phyloP scores from a whole-genome alignment of 2,888 invertebrate genomes.

The Galeruca laticollis region DNA sequence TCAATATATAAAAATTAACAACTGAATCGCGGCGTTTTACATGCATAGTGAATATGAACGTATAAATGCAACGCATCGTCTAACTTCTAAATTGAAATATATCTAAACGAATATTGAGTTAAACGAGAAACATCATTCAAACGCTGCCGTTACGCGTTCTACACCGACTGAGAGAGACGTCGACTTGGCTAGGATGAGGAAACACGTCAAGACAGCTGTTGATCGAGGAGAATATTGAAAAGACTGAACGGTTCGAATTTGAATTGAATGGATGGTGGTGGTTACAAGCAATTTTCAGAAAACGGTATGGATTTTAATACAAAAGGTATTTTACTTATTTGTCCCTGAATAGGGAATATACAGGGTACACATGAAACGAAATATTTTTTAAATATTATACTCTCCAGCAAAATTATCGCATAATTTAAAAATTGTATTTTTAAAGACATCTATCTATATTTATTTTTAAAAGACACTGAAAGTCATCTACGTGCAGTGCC shows the following conservation, averaged over 20 bases:
- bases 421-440: too few species aligned
- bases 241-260: background rate
- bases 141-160: conserved; percentile 15
- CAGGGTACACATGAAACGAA: too few species aligned
- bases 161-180: conserved; percentile 12
- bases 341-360: too few species aligned
- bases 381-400: too few species aligned
- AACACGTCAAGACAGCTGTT: conserved; percentile 32
- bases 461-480: too few species aligned
- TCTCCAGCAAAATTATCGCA: too few species aligned
- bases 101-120: background rate
- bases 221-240: background rate
- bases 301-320: too few species aligned
- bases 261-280: background rate
- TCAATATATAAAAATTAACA: conserved; percentile 6
- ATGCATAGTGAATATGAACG: background rate
- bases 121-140: background rate
- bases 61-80: background rate
- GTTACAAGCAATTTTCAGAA: too few species aligned
- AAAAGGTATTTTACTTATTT: too few species aligned
- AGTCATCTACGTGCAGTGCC: too few species aligned
- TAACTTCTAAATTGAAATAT: background rate
- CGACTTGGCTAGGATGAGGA: background rate
- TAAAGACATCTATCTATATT: too few species aligned
- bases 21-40: conserved; percentile 10